Base-by-base conservation (phyloP, 2,888 invertebrate genomes). In the Thera britannica region DNA sequence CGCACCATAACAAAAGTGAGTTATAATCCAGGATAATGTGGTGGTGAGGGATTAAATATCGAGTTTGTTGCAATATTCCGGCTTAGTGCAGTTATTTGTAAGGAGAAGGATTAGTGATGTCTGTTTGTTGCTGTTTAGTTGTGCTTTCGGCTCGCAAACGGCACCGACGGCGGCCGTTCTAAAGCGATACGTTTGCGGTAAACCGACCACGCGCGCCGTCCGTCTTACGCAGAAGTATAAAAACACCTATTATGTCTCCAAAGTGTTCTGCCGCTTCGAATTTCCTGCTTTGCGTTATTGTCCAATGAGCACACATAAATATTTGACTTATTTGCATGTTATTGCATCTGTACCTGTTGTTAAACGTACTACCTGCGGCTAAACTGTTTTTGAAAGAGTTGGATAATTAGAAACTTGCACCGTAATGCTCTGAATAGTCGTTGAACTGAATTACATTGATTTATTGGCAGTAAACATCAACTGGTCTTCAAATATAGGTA, bases 1-100 rank as follows among this genome's bases (percentile, higher is more conserved):
- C 82, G 83, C 87, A 85, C 83, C 82, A 82, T 81, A 81, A 88
- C 87, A 91, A 90, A 88, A 88, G 85, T 83, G 82, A 77, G 81
- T 84, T 89, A 85, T 90, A 90, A 92, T 90, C 90, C 86, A 79
- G 83, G 85, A 81, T 89, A 85, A 88, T 86, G 83, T 88, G 88
- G 89, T 89, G 88, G 88, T 76, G 74, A 79, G 77, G 86, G 88
- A 87, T 90, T 88, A 85, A 83, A 87, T 83, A 83, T 84, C 84
- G 88, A 85, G 89, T 90, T 89, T 92, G 88, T 86, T 85, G 82
- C 83, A 81, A 86, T 83, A 86, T 86, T 88, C 85, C 89, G 90
- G 84, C 83, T 85, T 77, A 81, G 86, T 89, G 87, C 84, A 83
- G 82, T 85, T 87, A 83, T 85, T 87, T 87, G 86, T 86, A 80